Evolutionary conservation across 1,140 invertebrate species (phyloP).

Genomic region (Pachyrhynchus sulphureomaculatus): DNA sequence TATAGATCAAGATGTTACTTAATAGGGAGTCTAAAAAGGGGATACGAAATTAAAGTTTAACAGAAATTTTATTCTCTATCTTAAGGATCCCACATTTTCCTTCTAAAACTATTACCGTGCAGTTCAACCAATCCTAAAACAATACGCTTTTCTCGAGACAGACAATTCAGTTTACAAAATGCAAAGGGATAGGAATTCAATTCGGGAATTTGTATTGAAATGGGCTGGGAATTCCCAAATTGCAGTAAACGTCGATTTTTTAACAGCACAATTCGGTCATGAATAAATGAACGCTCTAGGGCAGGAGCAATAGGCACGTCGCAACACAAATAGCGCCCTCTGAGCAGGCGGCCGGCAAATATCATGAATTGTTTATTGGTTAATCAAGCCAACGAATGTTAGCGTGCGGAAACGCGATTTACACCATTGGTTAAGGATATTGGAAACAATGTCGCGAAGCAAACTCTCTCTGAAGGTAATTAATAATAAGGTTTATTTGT

Average conservation of each 20-base stretch:
- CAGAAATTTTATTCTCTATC: no score
- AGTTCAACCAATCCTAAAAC: background rate
- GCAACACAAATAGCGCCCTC: constrained; percentile 25
- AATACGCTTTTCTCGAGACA: background rate
- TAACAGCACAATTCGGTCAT: constrained; percentile 17
- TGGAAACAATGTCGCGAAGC: no score
- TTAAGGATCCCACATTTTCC: no score
- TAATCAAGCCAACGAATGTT: constrained; percentile 39
- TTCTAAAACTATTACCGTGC: no score
- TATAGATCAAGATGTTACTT: no score
- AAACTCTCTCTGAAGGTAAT: no score
- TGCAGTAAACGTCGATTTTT: constrained; percentile 29
- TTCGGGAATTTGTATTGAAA: background rate
- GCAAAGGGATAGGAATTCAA: background rate
- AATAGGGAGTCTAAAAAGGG: no score
- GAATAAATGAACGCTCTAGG: constrained; percentile 32
- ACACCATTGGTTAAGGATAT: no score
- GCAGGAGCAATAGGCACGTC: constrained; percentile 26
- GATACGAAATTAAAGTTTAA: no score
- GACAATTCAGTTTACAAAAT: background rate
- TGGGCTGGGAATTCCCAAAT: constrained; percentile 9
- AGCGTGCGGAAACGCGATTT: no score
- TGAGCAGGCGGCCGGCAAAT: constrained; percentile 40
- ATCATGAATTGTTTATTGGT: constrained; percentile 50
- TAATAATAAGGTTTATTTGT: no score